Evolutionary conservation across 2,888 invertebrate genomes (phyloP), one percentile per base, ranked within the genome.

Genomic region (Ditula angustiorana): DNA sequence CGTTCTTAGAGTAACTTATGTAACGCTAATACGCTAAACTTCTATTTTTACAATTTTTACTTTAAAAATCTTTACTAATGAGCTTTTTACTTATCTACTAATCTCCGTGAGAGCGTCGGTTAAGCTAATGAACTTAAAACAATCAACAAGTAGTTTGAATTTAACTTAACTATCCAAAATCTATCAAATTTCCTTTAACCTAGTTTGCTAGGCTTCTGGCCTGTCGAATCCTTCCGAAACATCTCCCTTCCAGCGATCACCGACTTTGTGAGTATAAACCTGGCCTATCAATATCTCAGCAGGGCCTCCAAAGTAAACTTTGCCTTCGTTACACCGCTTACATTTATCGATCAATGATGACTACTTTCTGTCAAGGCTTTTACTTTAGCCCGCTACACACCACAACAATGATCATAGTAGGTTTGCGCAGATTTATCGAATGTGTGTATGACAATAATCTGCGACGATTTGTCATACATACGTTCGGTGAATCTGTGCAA

Each of bases 171-270:
- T 50, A 28, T 50, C 19, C 16, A 11, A 19, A 16, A 50, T 26
- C 26, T 55, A 37, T 37, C 35, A 37, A 55, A 37, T 21, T 55
- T 37, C 13, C 24, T 24, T 55, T 10, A 49, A 37, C 37, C 13
- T 26, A 23, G 23, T 28, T 41, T 41, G 19, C 41, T 49, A 49
- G 16, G 35, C 13, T 55, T 24, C 13, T 13, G 5, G 37, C 16
- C 16, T 55, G 28, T 28, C 28, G 24, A 37, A 37, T 16, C 24
- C 37, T 55, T 37, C 24, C 53, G 23, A 23, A 55, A 37, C 16
- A 55, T 26, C 13, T 33, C 33, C 13, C 35, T 13, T 35, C 2
- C 13, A 5, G 8, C 11, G 23, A 52, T 52, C 52, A 24, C 21
- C 16, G 53, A 55, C 35, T 33, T 55, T 37, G 23, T 13, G 16